Evolutionary conservation across 2,797 vertebrate genomes (phyloP).

Genomic region (Pangasius mekongensis): DNA sequence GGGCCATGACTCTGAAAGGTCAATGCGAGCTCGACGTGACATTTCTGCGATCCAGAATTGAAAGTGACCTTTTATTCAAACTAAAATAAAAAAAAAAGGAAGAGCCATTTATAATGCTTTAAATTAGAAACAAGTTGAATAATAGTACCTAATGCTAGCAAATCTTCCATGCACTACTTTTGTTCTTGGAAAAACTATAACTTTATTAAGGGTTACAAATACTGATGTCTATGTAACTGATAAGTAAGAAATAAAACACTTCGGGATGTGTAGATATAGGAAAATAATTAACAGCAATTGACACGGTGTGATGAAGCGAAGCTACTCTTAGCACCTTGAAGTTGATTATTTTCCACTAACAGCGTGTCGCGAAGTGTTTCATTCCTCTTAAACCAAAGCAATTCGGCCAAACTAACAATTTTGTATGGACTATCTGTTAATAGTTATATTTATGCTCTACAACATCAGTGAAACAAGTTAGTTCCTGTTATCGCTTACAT

Average conservation of each 20-base stretch:
- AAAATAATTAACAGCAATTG: not conserved
- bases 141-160: not conserved
- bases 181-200: not conserved
- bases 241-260: not conserved
- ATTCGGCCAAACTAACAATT: not conserved
- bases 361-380: not conserved
- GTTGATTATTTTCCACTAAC: not conserved
- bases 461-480: not conserved
- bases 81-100: constrained; percentile 8
- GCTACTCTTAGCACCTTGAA: not conserved
- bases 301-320: not conserved
- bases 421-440: not conserved
- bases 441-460: not conserved
- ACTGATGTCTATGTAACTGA: not conserved
- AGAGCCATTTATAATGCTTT: constrained; percentile 16
- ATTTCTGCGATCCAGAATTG: constrained; percentile 16
- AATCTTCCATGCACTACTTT: not conserved
- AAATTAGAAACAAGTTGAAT: not conserved
- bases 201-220: not conserved
- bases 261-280: not conserved
- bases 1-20: constrained; percentile 23
- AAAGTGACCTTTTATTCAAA: constrained; percentile 33
- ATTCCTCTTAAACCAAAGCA: not conserved
- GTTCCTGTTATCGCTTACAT: not conserved
- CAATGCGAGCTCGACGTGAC: not conserved